phyloP scores from a whole-genome alignment of 2,888 invertebrate species.

The Drosophila falleni region DNA sequence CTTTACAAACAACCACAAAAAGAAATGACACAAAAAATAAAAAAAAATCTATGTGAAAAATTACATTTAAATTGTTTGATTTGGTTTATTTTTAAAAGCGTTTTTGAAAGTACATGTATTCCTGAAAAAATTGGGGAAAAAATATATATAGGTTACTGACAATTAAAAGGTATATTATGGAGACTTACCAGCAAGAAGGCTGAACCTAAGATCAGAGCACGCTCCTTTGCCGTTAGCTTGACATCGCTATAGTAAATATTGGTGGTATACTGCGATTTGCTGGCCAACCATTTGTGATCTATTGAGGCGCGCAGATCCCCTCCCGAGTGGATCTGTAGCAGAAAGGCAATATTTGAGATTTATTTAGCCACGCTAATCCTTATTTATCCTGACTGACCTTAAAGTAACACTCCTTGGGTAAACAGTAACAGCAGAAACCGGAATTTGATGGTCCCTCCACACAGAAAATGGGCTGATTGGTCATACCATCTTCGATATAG shows the following conservation, averaged over 20 bases:
- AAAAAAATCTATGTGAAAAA: conserved; percentile 68
- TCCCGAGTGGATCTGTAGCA: conserved; percentile 86
- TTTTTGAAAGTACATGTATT: conserved; percentile 84
- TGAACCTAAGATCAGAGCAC: conserved; percentile 92
- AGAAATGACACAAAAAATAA: conserved; percentile 75
- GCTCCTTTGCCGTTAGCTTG: conserved; percentile 90
- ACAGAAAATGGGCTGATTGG: conserved; percentile 88
- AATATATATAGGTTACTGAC: neutral
- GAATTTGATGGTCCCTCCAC: conserved; percentile 90
- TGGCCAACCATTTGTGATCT: conserved; percentile 90
- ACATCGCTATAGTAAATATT: conserved; percentile 90
- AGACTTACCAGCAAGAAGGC: conserved; percentile 92
- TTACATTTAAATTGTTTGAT: conserved; percentile 13
- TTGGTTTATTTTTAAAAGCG: conserved; percentile 54
- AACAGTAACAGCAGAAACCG: conserved; percentile 87
- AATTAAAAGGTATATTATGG: neutral
- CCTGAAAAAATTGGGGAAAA: conserved; percentile 62
- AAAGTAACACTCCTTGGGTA: conserved; percentile 82
- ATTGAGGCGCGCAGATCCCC: conserved; percentile 86
- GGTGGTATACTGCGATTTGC: conserved; percentile 90
- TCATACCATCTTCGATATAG: conserved; percentile 88
- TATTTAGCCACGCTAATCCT: too few species aligned
- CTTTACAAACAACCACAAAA: conserved; percentile 70
- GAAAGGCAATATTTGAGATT: neutral
- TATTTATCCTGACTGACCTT: conserved; percentile 57